Evolutionary conservation across 1,140 invertebrate species (phyloP).

Genomic region (Nixonia krombeini): DNA sequence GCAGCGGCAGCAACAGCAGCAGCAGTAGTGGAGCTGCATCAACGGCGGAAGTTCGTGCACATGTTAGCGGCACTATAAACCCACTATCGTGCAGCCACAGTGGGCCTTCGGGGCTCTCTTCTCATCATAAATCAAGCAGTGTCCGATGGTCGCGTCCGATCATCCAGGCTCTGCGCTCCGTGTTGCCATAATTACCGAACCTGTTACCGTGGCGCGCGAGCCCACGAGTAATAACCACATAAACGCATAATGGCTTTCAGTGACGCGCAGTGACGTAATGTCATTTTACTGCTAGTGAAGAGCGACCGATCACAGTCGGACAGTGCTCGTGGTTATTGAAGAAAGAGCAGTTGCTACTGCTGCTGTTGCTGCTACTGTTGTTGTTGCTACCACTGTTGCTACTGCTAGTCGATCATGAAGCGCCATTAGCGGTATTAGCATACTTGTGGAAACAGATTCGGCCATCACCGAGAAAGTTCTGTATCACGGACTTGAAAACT

Average conservation of each 20-base stretch:
- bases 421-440: constrained; percentile 42
- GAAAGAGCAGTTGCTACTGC: constrained; percentile 27
- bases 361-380: no score
- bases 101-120: constrained; percentile 17
- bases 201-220: constrained; percentile 28
- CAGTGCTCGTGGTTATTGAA: constrained; percentile 13
- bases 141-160: constrained; percentile 24
- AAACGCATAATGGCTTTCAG: constrained; percentile 51
- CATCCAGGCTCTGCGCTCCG: constrained; percentile 32
- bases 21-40: constrained; percentile 7
- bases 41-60: constrained; percentile 30
- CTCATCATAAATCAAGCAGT: constrained; percentile 48
- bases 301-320: constrained; percentile 22
- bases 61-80: constrained; percentile 35
- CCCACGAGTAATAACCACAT: constrained; percentile 52
- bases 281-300: background rate
- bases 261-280: constrained; percentile 18
- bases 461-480: constrained; percentile 9
- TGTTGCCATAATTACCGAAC: constrained; percentile 48
- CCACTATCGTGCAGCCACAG: constrained; percentile 15
- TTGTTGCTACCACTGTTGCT: no score
- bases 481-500: constrained; percentile 13
- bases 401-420: constrained; percentile 35
- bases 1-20: no score
- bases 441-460: constrained; percentile 12